These are phyloP conservation scores for Mustelus asterias DNA, from an alignment of 2,113 vertebrate species.

Conservation along the genomic window DNA sequence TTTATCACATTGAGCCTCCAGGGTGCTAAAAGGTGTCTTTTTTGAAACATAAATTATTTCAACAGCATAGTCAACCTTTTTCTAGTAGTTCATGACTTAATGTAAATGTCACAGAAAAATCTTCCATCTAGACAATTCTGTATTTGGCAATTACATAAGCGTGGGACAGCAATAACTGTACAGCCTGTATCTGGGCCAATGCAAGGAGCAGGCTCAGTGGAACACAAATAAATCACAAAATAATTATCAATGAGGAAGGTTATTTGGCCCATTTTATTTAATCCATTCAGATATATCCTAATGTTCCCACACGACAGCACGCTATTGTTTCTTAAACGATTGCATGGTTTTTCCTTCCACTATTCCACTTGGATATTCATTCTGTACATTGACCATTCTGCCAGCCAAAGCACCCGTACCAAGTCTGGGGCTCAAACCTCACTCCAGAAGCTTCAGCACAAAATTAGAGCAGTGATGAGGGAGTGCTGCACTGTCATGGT, in stretches of 20 bases:
- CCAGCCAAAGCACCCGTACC: background rate
- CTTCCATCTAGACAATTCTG: background rate
- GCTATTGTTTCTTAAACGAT: background rate
- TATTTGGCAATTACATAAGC: background rate
- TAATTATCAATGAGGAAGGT: background rate
- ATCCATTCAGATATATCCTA: background rate
- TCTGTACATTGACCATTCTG: background rate
- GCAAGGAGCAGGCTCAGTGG: background rate
- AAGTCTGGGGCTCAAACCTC: background rate
- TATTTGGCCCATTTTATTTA: background rate
- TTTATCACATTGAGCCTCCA: background rate
- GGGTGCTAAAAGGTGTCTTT: background rate
- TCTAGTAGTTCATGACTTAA: background rate
- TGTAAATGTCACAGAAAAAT: background rate
- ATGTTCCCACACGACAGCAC: background rate
- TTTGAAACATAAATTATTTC: background rate
- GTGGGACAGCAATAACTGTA: background rate
- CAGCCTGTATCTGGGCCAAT: background rate
- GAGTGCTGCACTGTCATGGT: background rate
- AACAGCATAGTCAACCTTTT: background rate
- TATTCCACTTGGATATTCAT: background rate
- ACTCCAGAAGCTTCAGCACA: background rate
- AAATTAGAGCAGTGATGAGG: background rate
- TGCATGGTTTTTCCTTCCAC: background rate
- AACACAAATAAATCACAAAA: background rate